Percentiles rank a stretch among this genome's conserved stretches.
Conservation (phyloP, 2,888 invertebrate species). For the Ophioninae sp. region DNA sequence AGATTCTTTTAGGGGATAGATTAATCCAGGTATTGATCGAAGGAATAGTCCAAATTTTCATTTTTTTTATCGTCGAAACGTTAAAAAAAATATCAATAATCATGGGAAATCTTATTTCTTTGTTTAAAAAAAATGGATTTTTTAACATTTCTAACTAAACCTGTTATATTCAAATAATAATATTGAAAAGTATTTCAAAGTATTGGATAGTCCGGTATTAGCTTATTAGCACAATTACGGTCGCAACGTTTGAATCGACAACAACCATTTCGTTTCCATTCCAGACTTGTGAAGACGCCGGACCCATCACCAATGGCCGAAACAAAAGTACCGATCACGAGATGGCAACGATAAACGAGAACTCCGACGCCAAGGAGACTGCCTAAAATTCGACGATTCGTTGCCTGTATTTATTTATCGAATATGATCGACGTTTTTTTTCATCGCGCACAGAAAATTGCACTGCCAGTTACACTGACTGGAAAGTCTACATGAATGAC, state of each 20-base stretch:
- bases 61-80: too few species aligned
- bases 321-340: constrained; percentile 75
- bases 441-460: not conserved
- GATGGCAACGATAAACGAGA: constrained; percentile 75
- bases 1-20: too few species aligned
- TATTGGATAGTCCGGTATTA: not conserved
- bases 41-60: too few species aligned
- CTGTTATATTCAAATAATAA: too few species aligned
- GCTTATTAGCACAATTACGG: not conserved
- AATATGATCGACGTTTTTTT: constrained; percentile 12
- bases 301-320: constrained; percentile 74
- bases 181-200: too few species aligned
- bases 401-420: constrained; percentile 56
- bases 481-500: not conserved
- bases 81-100: too few species aligned
- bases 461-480: not conserved
- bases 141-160: too few species aligned
- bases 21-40: too few species aligned
- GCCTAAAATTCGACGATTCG: constrained; percentile 72
- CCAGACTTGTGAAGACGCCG: constrained; percentile 79
- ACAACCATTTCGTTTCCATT: constrained; percentile 54
- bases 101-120: too few species aligned
- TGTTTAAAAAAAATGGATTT: too few species aligned
- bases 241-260: not conserved
- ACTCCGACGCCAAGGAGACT: constrained; percentile 72